Percentiles rank a stretch among this genome's conserved stretches.
Conservation (phyloP, 2,888 invertebrate species). For the Peribatodes rhomboidaria region DNA sequence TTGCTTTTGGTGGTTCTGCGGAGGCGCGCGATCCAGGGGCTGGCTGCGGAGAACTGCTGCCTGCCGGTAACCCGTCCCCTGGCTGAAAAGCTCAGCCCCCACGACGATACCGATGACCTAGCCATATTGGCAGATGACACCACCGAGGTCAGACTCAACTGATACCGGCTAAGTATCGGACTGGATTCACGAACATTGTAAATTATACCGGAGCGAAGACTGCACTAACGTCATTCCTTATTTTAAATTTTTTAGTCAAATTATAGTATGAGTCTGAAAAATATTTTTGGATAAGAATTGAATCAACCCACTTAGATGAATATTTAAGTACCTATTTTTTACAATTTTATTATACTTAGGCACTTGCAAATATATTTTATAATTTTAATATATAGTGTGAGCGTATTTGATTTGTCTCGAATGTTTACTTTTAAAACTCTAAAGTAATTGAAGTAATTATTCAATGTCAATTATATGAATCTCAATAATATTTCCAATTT, state of each 20-base stretch:
- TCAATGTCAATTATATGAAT: slow-evolving; percentile 28
- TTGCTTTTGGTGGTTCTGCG: slow-evolving; percentile 86
- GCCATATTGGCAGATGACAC: slow-evolving; percentile 76
- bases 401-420: neutral
- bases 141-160: slow-evolving; percentile 79
- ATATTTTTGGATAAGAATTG: neutral
- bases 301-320: neutral
- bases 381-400: neutral
- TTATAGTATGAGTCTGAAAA: neutral
- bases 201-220: slow-evolving; percentile 21
- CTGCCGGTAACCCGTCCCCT: slow-evolving; percentile 64
- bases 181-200: neutral
- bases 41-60: slow-evolving; percentile 77
- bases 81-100: slow-evolving; percentile 73
- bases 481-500: slow-evolving; percentile 19
- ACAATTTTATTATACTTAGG: neutral
- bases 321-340: neutral
- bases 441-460: neutral
- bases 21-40: slow-evolving; percentile 82
- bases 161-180: no score
- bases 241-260: slow-evolving; percentile 4
- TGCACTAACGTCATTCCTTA: slow-evolving; percentile 19
- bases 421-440: neutral
- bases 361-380: neutral
- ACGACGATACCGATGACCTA: slow-evolving; percentile 76